phyloP scores from a whole-genome alignment of 2,113 vertebrate species.

The Acanthochromis polyacanthus region DNA sequence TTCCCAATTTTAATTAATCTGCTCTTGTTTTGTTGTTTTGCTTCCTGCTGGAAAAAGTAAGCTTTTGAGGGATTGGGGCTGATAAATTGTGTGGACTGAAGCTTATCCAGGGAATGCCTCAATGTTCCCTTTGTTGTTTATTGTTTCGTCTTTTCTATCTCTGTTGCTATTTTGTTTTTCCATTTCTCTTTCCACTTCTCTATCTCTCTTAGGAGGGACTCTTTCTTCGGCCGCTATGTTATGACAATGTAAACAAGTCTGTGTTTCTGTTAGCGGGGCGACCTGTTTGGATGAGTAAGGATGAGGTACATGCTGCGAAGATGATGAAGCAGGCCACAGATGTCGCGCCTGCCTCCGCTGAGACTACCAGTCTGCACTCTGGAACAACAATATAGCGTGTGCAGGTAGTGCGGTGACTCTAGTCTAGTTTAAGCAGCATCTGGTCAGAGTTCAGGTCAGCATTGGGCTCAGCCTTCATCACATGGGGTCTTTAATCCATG shows the following conservation, averaged over 20 bases:
- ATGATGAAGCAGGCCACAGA: slow-evolving; percentile 18
- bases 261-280: slow-evolving; percentile 4
- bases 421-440: slow-evolving; percentile 59
- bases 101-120: slow-evolving; percentile 48
- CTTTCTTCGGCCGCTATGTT: slow-evolving; percentile 1
- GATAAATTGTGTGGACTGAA: slow-evolving; percentile 58
- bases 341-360: slow-evolving; percentile 5
- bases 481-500: slow-evolving; percentile 79
- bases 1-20: slow-evolving; percentile 78
- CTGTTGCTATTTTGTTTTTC: slow-evolving; percentile 6
- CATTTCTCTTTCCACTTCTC: neutral
- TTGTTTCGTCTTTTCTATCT: slow-evolving; percentile 32
- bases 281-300: slow-evolving; percentile 42
- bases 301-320: slow-evolving; percentile 8
- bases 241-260: slow-evolving; percentile 45
- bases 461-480: slow-evolving; percentile 71
- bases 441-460: slow-evolving; percentile 73
- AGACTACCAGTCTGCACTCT: slow-evolving; percentile 10
- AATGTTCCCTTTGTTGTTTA: slow-evolving; percentile 31
- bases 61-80: slow-evolving; percentile 48
- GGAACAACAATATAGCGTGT: slow-evolving; percentile 19
- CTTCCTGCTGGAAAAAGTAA: slow-evolving; percentile 77
- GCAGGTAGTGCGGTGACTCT: slow-evolving; percentile 25
- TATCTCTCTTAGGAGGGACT: neutral
- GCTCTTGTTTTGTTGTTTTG: slow-evolving; percentile 76